Evolutionary conservation across 2,797 vertebrate genomes (phyloP).

Genomic region (Streptopelia turtur): DNA sequence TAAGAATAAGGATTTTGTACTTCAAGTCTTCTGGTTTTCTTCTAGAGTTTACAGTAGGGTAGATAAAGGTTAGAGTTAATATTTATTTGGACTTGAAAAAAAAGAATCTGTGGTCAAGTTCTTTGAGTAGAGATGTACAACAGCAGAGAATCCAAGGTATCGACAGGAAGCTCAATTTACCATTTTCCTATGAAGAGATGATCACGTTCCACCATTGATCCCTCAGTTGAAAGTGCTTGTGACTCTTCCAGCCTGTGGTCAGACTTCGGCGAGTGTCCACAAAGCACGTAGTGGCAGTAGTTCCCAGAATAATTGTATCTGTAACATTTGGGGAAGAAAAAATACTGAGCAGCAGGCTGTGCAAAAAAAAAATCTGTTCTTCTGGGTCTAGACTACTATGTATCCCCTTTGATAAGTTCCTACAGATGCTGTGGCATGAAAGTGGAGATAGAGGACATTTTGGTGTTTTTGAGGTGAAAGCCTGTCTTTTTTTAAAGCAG

Average conservation of each 20-base stretch:
- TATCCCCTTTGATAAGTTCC: background rate
- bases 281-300: background rate
- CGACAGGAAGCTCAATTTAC: background rate
- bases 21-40: background rate
- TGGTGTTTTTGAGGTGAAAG: background rate
- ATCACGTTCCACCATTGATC: background rate
- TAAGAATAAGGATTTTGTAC: slow-evolving; percentile 14
- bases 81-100: slow-evolving; percentile 11
- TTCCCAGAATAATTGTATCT: background rate
- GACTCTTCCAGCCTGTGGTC: background rate
- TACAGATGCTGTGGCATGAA: background rate
- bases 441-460: background rate
- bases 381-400: background rate
- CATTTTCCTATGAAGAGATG: background rate
- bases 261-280: background rate
- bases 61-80: slow-evolving; percentile 27
- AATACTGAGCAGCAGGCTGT: background rate
- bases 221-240: background rate
- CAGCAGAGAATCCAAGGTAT: background rate
- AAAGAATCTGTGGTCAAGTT: background rate
- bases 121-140: background rate
- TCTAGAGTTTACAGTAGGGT: background rate
- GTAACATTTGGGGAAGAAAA: background rate
- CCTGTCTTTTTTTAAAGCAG: background rate
- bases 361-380: background rate